Evolutionary conservation across 2,888 invertebrate species (phyloP).

Genomic region (Hyles lineata): DNA sequence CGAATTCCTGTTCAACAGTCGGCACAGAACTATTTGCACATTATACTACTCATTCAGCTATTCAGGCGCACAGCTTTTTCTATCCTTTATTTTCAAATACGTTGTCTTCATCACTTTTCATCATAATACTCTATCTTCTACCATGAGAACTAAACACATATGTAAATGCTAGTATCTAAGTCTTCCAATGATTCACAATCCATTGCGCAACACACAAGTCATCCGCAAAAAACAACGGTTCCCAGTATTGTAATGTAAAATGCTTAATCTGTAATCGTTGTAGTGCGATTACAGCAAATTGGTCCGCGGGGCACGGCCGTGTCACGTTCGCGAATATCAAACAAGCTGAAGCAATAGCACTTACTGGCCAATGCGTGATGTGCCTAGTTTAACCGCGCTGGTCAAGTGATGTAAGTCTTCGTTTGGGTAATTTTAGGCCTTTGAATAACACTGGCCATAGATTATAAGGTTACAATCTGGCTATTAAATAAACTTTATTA

Average conservation of each 20-base stretch:
- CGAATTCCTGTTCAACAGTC: too few relatives aligned
- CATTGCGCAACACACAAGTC: conserved; percentile 37
- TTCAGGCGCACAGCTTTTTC: too few relatives aligned
- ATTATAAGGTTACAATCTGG: not conserved
- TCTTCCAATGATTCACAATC: conserved; percentile 30
- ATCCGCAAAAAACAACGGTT: conserved; percentile 56
- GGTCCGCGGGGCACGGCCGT: conserved; percentile 69
- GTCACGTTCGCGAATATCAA: conserved; percentile 81
- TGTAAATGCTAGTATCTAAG: not conserved
- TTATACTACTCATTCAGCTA: too few relatives aligned
- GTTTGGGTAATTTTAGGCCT: conserved; percentile 30
- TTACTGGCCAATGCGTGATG: conserved; percentile 76
- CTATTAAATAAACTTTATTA: too few relatives aligned
- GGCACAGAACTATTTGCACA: too few relatives aligned
- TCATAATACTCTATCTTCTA: too few relatives aligned
- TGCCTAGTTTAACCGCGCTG: conserved; percentile 46
- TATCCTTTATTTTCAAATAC: too few relatives aligned
- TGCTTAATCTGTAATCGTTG: conserved; percentile 75
- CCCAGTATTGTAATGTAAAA: conserved; percentile 82
- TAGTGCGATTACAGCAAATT: conserved; percentile 79
- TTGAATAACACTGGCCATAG: not conserved
- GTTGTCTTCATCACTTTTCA: too few relatives aligned
- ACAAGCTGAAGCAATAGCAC: conserved; percentile 72
- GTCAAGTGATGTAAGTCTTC: conserved; percentile 38
- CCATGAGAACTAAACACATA: not conserved